These are phyloP conservation scores for Eriocheir sinensis DNA, from an alignment of 1,140 invertebrate genomes.

Conservation along the genomic window DNA sequence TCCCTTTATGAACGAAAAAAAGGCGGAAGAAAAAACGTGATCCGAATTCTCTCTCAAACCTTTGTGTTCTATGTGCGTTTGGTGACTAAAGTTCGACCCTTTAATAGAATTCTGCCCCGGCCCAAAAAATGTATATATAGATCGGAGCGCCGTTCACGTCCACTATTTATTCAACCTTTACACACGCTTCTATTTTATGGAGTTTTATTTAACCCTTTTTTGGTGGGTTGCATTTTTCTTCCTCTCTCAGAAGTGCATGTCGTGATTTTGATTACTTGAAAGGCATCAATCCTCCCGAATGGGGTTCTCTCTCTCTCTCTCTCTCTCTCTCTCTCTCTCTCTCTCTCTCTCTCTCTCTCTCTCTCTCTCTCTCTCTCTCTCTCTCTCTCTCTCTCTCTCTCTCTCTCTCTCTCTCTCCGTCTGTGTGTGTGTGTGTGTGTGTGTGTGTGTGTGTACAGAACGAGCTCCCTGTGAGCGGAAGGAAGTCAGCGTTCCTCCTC, in stretches of 20 bases:
- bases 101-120: slow-evolving; percentile 12
- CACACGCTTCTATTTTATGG: slow-evolving; percentile 4
- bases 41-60: slow-evolving; percentile 1
- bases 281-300: neutral
- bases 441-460: neutral
- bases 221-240: neutral
- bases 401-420: slow-evolving; percentile 15
- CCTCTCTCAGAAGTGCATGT: slow-evolving; percentile 10
- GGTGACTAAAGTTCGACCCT: neutral
- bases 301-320: slow-evolving; percentile 29
- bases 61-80: slow-evolving; percentile 15
- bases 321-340: slow-evolving; percentile 49
- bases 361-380: slow-evolving; percentile 1
- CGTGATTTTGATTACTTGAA: slow-evolving; percentile 12
- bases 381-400: neutral
- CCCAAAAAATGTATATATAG: slow-evolving; percentile 26
- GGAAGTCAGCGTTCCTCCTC: neutral
- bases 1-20: neutral
- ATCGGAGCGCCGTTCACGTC: slow-evolving; percentile 19
- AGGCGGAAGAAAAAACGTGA: neutral
- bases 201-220: slow-evolving; percentile 5
- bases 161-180: slow-evolving; percentile 26
- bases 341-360: slow-evolving; percentile 32
- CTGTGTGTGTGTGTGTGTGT: neutral
- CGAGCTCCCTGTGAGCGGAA: slow-evolving; percentile 18